Evolutionary conservation across 2,113 vertebrate species (phyloP), one percentile per base, ranked within the genome.

Genomic region (Tinamus guttatus): DNA sequence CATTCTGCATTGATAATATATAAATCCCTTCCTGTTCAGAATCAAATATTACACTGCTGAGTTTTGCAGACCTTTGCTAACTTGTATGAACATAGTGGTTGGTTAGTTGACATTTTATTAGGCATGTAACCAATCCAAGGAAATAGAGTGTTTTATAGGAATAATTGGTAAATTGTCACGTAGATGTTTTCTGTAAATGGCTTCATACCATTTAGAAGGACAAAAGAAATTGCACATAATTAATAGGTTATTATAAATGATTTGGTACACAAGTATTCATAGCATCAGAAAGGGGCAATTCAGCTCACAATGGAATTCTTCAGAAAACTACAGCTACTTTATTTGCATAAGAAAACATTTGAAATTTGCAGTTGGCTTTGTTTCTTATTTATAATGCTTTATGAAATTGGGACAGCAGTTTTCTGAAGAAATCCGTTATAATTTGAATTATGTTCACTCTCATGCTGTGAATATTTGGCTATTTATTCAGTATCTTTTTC

Each of bases 161-260:
- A 59, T 94, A 92, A 96, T 87, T 90, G 54, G 58, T 93, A 93
- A 82, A 54, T 63, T 87, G 81, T 93, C 58, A 41, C 59, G 80
- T 89, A 85, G 65, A 86, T 90, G 49, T 43, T 87, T 93, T 92
- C 70, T 94, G 62, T 95, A 89, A 96, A 89, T 75, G 86, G 58
- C 43, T 95, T 86, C 30, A 40, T 21, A 89, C 47, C 40, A 73
- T 82, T 96, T 92, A 93, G 41, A 81, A 84, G 74, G 77, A 94
- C 78, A 89, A 94, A 96, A 90, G 74, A 93, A 94, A 93, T 73
- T 58, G 43, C 67, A 85, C 74, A 80, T 92, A 90, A 96, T 93
- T 96, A 93, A 93, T 75, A 92, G 70, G 90, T 69, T 96, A 90
- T 96, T 93, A 90, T 73, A 69, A 96, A 79, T 93, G 92, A 96